A percentile compares a stretch with the other conserved stretches of the same genome.
These are phyloP conservation scores for Macropis europaea DNA, from an alignment of 2,888 invertebrate genomes.

Conservation along the genomic window DNA sequence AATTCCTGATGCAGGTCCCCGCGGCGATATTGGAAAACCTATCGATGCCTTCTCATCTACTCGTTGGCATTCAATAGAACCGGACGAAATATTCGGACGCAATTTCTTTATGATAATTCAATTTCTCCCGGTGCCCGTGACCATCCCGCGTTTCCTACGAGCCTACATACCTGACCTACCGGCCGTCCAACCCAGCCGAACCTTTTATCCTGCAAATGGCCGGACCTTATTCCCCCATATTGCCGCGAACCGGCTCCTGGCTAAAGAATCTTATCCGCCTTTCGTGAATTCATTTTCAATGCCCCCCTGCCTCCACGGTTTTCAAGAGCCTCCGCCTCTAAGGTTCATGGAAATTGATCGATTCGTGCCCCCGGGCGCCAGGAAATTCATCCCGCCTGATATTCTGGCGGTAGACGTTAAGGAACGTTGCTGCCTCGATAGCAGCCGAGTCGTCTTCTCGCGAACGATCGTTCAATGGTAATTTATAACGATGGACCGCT, in stretches of 20 bases:
- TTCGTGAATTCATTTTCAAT: slow-evolving; percentile 61
- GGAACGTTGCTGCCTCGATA: background rate
- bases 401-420: background rate
- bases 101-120: slow-evolving; percentile 76
- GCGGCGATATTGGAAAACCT: slow-evolving; percentile 64
- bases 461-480: no score
- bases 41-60: slow-evolving; percentile 64
- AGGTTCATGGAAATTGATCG: slow-evolving; percentile 56
- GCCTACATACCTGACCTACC: slow-evolving; percentile 56
- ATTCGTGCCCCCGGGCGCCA: slow-evolving; percentile 8
- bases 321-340: background rate
- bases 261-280: slow-evolving; percentile 54
- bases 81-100: slow-evolving; percentile 66
- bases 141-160: slow-evolving; percentile 8
- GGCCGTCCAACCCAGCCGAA: slow-evolving; percentile 24
- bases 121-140: slow-evolving; percentile 58
- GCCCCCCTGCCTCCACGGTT: background rate
- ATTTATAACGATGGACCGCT: no score
- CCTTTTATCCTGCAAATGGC: slow-evolving; percentile 63
- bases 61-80: slow-evolving; percentile 66
- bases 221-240: slow-evolving; percentile 57
- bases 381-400: slow-evolving; percentile 31
- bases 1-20: slow-evolving; percentile 60
- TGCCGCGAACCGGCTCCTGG: slow-evolving; percentile 45
- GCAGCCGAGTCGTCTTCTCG: no score